These are phyloP conservation scores for Ctena decussata DNA, from an alignment of 2,888 invertebrate species.

Conservation along the genomic window DNA sequence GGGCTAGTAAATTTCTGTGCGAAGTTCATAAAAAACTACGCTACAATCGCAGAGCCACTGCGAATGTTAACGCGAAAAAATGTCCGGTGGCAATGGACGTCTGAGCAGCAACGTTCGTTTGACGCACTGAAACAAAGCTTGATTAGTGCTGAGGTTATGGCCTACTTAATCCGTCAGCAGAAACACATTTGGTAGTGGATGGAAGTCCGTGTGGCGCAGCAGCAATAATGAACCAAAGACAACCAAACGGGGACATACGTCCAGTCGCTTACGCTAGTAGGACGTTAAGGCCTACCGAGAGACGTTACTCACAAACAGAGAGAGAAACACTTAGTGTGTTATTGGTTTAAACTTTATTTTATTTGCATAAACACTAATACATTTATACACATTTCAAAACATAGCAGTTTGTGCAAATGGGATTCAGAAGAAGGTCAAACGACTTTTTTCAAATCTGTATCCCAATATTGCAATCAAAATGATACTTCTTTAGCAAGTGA, in stretches of 20 bases:
- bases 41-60: slow-evolving; percentile 17
- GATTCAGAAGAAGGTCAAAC: no score
- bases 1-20: slow-evolving; percentile 19
- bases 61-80: slow-evolving; percentile 24
- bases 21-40: slow-evolving; percentile 20
- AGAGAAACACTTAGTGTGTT: not conserved
- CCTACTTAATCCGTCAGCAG: slow-evolving; percentile 7
- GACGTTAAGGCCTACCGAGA: not conserved
- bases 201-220: slow-evolving; percentile 1
- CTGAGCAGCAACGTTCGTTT: slow-evolving; percentile 1
- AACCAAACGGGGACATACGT: slow-evolving; percentile 2
- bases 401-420: no score
- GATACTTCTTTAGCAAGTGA: no score
- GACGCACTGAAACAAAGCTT: not conserved
- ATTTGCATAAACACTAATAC: no score
- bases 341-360: no score
- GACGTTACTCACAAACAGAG: slow-evolving; percentile 18
- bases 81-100: not conserved
- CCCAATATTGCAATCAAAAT: no score
- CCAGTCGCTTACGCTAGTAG: slow-evolving; percentile 24
- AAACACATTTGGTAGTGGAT: slow-evolving; percentile 23
- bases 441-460: no score
- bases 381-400: no score
- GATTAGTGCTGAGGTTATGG: slow-evolving; percentile 21
- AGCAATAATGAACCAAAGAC: slow-evolving; percentile 18